These are phyloP conservation scores for Odontothrips loti DNA, from an alignment of 2,888 invertebrate species.

Conservation along the genomic window DNA sequence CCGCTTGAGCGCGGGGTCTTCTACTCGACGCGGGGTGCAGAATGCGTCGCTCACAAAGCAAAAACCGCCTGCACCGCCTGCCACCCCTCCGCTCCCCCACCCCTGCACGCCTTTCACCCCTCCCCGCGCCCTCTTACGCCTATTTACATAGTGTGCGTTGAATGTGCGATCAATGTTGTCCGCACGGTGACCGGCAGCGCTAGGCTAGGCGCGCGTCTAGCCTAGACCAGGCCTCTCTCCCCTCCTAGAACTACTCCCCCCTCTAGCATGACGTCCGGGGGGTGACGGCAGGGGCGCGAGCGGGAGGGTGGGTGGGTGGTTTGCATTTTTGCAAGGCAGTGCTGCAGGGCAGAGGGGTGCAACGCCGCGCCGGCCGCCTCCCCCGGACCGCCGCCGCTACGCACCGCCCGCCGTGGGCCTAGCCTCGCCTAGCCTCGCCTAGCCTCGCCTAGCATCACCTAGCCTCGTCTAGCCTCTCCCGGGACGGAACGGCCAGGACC, in stretches of 20 bases:
- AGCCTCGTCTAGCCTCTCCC: no score
- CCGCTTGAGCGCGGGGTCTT: no score
- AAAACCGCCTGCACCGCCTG: not conserved
- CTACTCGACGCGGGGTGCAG: not conserved
- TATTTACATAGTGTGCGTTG: constrained; percentile 24
- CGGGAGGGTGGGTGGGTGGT: not conserved
- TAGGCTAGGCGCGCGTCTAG: not conserved
- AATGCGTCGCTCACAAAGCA: not conserved
- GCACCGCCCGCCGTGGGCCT: no score
- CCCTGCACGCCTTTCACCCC: not conserved
- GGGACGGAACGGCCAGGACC: no score
- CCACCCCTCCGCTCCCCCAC: not conserved
- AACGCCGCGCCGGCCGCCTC: no score
- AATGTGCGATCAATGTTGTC: constrained; percentile 26
- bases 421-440: no score
- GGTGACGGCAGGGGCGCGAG: not conserved
- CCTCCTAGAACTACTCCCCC: not conserved
- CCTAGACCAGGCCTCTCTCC: not conserved
- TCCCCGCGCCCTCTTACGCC: not conserved
- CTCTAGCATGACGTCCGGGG: not conserved
- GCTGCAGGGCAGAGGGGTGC: not conserved
- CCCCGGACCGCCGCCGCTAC: no score
- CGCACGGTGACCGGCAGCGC: not conserved
- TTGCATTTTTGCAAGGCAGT: not conserved
- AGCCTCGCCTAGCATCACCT: no score